These are phyloP conservation scores for Odontocolon sp. DNA, from an alignment of 2,888 invertebrate genomes.

Conservation along the genomic window DNA sequence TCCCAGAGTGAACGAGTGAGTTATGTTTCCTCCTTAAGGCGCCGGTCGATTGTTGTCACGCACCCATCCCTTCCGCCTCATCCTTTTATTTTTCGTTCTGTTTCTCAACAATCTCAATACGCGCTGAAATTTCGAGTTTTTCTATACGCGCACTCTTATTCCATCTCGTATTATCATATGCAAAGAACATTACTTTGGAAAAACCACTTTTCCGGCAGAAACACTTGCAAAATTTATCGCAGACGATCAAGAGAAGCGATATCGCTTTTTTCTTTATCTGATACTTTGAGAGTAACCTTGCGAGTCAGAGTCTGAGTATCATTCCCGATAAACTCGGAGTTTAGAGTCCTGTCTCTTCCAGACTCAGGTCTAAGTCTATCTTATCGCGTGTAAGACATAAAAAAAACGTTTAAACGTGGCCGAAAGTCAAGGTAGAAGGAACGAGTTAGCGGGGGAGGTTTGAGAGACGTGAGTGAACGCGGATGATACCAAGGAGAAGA, in stretches of 20 bases:
- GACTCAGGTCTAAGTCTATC: conserved; percentile 43
- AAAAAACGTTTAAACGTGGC: conserved; percentile 4
- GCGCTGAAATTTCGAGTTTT: too few relatives aligned
- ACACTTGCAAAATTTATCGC: background rate
- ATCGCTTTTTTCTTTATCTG: conserved; percentile 18
- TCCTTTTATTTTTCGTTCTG: conserved; percentile 11
- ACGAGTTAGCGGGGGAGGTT: conserved; percentile 1
- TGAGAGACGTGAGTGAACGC: conserved; percentile 16
- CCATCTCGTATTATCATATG: too few relatives aligned
- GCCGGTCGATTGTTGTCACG: conserved; percentile 58
- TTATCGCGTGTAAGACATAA: conserved; percentile 28
- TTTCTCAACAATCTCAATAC: background rate
- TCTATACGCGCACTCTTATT: background rate
- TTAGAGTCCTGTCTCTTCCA: conserved; percentile 4
- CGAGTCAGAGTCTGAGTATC: conserved; percentile 22
- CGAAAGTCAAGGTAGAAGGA: too few relatives aligned
- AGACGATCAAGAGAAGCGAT: conserved; percentile 10
- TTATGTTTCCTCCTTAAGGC: conserved; percentile 62
- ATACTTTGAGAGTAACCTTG: conserved; percentile 10
- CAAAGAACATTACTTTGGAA: too few relatives aligned
- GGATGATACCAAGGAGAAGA: conserved; percentile 21
- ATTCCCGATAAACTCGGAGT: conserved; percentile 36
- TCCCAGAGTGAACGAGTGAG: conserved; percentile 56
- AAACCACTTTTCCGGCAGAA: too few relatives aligned
- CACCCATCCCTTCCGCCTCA: conserved; percentile 28